phyloP scores from a whole-genome alignment of 2,888 invertebrate genomes.

The Muscina levida region DNA sequence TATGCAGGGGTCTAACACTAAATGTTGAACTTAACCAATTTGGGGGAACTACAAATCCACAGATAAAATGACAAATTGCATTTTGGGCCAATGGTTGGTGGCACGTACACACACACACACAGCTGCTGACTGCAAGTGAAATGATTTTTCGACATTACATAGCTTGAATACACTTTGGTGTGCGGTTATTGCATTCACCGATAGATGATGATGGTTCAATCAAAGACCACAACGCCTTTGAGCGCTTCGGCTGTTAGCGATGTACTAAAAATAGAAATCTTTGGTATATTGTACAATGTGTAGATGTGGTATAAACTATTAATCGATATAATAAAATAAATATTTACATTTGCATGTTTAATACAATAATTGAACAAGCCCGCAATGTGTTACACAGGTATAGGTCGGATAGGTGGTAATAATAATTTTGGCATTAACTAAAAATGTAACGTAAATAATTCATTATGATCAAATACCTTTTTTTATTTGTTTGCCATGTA shows the following conservation, averaged over 20 bases:
- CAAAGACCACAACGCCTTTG: not conserved
- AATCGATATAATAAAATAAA: not conserved
- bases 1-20: not conserved
- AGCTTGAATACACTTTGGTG: not conserved
- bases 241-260: not conserved
- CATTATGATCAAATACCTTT: too few species aligned
- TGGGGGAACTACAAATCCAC: not conserved
- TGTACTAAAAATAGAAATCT: conserved; percentile 18
- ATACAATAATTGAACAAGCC: not conserved
- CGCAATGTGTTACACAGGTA: too few species aligned
- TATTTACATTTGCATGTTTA: not conserved
- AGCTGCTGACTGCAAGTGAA: too few species aligned
- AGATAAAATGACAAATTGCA: conserved; percentile 20
- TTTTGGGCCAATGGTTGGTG: not conserved
- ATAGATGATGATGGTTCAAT: not conserved
- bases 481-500: too few species aligned
- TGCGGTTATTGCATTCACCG: not conserved
- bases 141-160: too few species aligned
- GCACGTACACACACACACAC: too few species aligned
- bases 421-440: too few species aligned
- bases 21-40: not conserved
- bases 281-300: not conserved
- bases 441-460: too few species aligned
- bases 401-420: too few species aligned
- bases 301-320: not conserved